Conservation (phyloP, 2,888 invertebrate genomes). For the Phaonia tiefii region DNA sequence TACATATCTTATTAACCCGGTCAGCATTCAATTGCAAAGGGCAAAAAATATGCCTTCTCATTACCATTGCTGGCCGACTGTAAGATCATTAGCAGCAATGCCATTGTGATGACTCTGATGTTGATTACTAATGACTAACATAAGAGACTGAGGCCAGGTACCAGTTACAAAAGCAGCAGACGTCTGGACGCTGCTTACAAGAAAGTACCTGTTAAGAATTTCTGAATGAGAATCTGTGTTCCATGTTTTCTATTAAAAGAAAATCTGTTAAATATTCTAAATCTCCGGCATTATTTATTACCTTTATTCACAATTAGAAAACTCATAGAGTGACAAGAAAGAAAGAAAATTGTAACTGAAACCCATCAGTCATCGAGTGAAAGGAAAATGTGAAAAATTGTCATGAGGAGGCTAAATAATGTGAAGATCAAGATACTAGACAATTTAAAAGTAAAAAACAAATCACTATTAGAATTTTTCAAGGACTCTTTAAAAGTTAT, state of each 20-base stretch:
- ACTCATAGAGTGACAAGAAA: conserved; percentile 25
- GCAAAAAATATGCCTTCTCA: neutral
- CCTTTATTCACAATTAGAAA: conserved; percentile 10
- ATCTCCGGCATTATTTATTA: conserved; percentile 41
- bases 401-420: no score
- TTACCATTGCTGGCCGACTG: neutral
- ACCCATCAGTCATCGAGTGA: conserved; percentile 15
- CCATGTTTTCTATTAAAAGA: neutral
- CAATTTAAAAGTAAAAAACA: neutral
- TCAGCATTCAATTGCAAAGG: no score
- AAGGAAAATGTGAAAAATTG: no score
- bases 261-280: conserved; percentile 34
- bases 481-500: no score
- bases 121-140: conserved; percentile 28
- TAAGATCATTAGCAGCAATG: conserved; percentile 4
- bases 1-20: no score
- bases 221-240: conserved; percentile 22
- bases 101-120: conserved; percentile 9
- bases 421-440: conserved; percentile 13
- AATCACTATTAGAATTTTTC: neutral
- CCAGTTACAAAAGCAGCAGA: neutral
- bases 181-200: conserved; percentile 25
- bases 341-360: conserved; percentile 40
- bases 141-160: conserved; percentile 2
- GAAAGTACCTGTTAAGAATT: neutral